phyloP scores from a whole-genome alignment of 2,888 invertebrate species.

The Drosophila borealis region DNA sequence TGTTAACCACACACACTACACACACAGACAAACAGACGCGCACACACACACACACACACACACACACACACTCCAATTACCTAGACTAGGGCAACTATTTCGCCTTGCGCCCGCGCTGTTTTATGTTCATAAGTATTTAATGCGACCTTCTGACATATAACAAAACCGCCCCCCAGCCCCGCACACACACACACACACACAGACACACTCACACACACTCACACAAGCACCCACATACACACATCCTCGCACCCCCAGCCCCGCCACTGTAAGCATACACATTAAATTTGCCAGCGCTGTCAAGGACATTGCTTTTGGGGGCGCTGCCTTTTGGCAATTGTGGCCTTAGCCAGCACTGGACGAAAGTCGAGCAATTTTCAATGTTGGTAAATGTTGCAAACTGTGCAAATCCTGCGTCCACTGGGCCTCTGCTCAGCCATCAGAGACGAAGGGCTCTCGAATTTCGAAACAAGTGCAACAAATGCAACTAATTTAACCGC shows the following conservation, averaged over 20 bases:
- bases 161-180: neutral
- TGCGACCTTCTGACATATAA: conserved; percentile 56
- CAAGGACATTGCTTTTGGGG: conserved; percentile 47
- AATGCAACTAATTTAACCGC: conserved; percentile 50
- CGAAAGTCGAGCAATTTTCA: neutral
- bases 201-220: neutral
- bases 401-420: neutral
- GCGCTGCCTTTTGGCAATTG: conserved; percentile 27
- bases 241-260: too few species aligned
- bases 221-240: neutral
- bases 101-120: conserved; percentile 43
- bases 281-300: conserved; percentile 16
- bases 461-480: conserved; percentile 12
- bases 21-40: neutral
- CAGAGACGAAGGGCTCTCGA: too few species aligned
- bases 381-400: neutral
- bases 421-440: too few species aligned
- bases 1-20: conserved; percentile 55
- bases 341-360: conserved; percentile 7
- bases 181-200: neutral
- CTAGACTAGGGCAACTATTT: conserved; percentile 57
- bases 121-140: conserved; percentile 63
- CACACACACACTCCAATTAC: conserved; percentile 57
- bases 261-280: neutral
- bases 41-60: conserved; percentile 3